A percentile compares a stretch with the other conserved stretches of the same genome.
These are phyloP conservation scores for Mamestra configurata DNA, from an alignment of 1,140 invertebrate genomes.

Conservation along the genomic window DNA sequence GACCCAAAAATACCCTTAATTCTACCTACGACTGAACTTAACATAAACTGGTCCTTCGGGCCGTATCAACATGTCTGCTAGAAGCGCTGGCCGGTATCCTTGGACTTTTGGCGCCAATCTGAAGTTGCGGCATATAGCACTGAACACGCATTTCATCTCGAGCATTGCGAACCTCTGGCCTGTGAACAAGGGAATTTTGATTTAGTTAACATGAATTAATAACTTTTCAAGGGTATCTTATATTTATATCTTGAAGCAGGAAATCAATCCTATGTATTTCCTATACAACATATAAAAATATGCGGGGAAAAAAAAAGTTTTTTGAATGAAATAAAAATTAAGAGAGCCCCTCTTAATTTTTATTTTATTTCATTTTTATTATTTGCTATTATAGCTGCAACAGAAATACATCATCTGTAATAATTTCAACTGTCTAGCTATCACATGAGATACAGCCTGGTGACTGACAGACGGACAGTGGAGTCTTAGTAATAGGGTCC, in stretches of 20 bases:
- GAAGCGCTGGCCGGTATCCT: constrained; percentile 66
- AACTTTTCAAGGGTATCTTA: not conserved
- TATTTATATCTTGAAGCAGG: not conserved
- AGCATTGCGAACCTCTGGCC: constrained; percentile 93
- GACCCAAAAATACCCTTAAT: not conserved
- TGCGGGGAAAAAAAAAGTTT: too few species aligned
- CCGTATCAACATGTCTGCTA: constrained; percentile 82
- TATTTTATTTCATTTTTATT: too few species aligned
- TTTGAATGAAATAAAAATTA: too few species aligned
- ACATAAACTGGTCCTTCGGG: constrained; percentile 72
- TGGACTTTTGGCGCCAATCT: constrained; percentile 77
- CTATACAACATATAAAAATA: too few species aligned
- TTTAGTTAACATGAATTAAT: not conserved
- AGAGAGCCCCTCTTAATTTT: too few species aligned
- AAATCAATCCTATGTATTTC: not conserved
- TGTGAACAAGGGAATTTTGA: constrained; percentile 3
- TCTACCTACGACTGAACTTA: constrained; percentile 62
- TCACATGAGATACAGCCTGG: too few species aligned
- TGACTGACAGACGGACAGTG: too few species aligned
- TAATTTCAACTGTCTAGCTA: too few species aligned
- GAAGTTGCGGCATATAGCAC: constrained; percentile 90
- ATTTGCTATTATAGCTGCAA: too few species aligned
- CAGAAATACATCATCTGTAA: too few species aligned
- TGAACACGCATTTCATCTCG: constrained; percentile 91
- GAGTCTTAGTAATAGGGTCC: too few species aligned